Conservation (phyloP, 1,140 invertebrate genomes). For the Anastrepha obliqua region DNA sequence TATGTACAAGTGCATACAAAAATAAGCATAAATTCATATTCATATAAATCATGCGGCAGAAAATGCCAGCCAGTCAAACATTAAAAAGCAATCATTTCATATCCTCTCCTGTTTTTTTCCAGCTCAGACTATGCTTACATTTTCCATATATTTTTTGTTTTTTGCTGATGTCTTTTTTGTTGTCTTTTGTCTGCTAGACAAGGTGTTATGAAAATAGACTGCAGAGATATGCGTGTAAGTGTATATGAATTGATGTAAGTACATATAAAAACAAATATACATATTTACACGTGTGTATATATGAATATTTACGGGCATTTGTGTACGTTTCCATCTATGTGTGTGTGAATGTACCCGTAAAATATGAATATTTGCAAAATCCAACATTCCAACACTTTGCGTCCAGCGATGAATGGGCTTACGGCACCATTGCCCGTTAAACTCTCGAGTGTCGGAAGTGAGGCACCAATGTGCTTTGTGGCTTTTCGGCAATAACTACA, state of each 20-base stretch:
- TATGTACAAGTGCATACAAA: neutral
- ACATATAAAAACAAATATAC: neutral
- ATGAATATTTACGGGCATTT: neutral
- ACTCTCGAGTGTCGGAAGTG: constrained; percentile 24
- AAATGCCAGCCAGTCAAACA: neutral
- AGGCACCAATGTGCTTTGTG: constrained; percentile 39
- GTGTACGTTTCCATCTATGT: neutral
- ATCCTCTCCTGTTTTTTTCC: neutral
- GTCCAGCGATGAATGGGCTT: neutral
- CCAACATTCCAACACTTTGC: neutral
- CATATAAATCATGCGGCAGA: neutral
- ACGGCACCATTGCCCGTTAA: constrained; percentile 1
- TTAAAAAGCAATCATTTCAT: constrained; percentile 26
- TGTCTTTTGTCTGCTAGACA: no score
- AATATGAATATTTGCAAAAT: neutral
- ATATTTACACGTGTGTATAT: neutral
- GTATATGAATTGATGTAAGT: no score
- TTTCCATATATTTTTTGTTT: neutral
- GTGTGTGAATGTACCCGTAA: neutral
- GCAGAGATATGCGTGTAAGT: neutral
- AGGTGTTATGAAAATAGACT: constrained; percentile 21
- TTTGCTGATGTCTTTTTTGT: neutral
- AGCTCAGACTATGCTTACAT: neutral
- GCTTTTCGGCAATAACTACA: constrained; percentile 29
- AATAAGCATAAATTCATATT: neutral